Evolutionary conservation across 2,797 vertebrate species (phyloP).

Genomic region (Philypnodon macrostomus): DNA sequence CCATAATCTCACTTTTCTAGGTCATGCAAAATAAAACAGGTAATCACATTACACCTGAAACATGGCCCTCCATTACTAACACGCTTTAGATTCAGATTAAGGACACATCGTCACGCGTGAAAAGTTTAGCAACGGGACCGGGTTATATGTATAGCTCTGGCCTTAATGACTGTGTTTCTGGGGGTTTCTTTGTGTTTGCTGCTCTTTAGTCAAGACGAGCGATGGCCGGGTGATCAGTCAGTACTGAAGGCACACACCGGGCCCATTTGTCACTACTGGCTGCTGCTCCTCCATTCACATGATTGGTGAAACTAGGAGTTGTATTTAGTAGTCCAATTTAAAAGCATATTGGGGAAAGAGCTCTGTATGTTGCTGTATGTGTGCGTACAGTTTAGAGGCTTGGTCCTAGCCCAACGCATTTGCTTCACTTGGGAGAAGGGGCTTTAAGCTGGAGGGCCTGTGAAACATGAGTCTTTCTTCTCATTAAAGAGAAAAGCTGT

Average conservation of each 20-base stretch:
- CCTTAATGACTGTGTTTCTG: conserved; percentile 76
- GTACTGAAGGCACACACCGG: conserved; percentile 70
- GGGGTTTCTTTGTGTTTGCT: conserved; percentile 74
- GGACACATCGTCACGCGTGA: conserved; percentile 43
- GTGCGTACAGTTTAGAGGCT: conserved; percentile 27
- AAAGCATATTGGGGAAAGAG: conserved; percentile 68
- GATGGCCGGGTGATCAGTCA: conserved; percentile 74
- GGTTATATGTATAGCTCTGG: conserved; percentile 62
- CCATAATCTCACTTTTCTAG: conserved; percentile 67
- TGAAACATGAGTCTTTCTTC: conserved; percentile 73
- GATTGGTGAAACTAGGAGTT: conserved; percentile 74
- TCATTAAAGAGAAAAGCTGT: conserved; percentile 74
- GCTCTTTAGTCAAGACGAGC: conserved; percentile 75
- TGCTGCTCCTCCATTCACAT: conserved; percentile 67
- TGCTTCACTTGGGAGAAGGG: conserved; percentile 61
- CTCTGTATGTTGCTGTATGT: conserved; percentile 29
- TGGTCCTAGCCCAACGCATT: conserved; percentile 64
- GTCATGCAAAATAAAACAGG: conserved; percentile 50
- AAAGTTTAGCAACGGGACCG: conserved; percentile 53
- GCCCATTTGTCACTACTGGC: conserved; percentile 73
- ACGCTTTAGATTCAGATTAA: conserved; percentile 63
- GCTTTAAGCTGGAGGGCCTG: conserved; percentile 63
- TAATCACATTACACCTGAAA: conserved; percentile 55
- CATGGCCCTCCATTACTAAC: conserved; percentile 49
- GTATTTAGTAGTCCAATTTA: conserved; percentile 78